Base-by-base conservation (phyloP, 2,113 vertebrate species). In the Pipra filicauda region DNA sequence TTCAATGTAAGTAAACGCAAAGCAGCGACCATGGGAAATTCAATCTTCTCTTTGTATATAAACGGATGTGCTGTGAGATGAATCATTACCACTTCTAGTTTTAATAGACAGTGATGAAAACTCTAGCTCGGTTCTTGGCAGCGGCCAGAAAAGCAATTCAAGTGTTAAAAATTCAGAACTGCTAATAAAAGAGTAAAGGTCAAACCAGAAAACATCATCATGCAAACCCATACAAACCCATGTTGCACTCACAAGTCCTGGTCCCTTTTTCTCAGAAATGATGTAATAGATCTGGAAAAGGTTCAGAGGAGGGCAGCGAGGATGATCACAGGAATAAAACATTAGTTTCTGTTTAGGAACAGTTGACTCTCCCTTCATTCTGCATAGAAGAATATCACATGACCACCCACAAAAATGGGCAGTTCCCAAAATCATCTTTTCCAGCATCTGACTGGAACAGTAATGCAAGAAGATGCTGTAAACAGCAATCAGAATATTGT, bases 31-130 rank as follows among this genome's bases (percentile, higher is more conserved):
- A 59, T 26, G 52, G 77, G 81, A 94, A 96, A 89, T 41, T 69
- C 66, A 88, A 30, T 69, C 33, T 59, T 92, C 66, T 57, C 33
- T 76, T 85, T 27, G 18, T 26, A 39, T 59, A 75, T 15, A 89
- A 85, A 89, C 0, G 8, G 43, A 93, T 59, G 33, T n/a, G 70
- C 39, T 92, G 6, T 2, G 49, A 93, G 61, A 89, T 67, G 61
- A 94, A 75, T 89, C 81, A 81, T 69, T 85, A 51, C 52, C 61
- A 75, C 70, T 81, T 82, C 58, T 61, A 43, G 3, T 72, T 92
- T 74, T 74, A 95, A 89, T 13, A 78, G 61, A 74, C 46, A 82
- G 57, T 30, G 78, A 85, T 61, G 81, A 93, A 82, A 96, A 89
- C 81, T 75, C 82, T 1, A 48, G 33, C 21, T 51, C 48, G 3